Percentiles rank a stretch among this genome's conserved stretches.
These are phyloP conservation scores for Tiaroga cobitis DNA, from an alignment of 2,797 vertebrate species.

Conservation along the genomic window DNA sequence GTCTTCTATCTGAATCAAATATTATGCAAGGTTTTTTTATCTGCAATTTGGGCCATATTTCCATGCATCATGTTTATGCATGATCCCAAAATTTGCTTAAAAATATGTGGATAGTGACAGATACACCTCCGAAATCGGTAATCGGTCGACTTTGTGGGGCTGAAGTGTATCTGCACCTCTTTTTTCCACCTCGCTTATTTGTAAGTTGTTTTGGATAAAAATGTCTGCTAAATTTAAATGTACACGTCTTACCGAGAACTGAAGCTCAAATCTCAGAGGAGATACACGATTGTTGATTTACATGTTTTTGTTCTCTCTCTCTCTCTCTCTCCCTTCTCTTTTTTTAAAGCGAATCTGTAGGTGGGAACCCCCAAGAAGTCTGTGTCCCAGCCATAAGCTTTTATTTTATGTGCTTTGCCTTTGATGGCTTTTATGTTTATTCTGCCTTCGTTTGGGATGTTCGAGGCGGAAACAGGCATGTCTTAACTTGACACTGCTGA, in stretches of 20 bases:
- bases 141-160: not conserved
- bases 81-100: not conserved
- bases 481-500: slow-evolving; percentile 62
- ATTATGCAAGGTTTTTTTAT: not conserved
- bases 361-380: slow-evolving; percentile 55
- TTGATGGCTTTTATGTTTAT: slow-evolving; percentile 68
- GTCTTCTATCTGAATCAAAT: not conserved
- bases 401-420: slow-evolving; percentile 62
- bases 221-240: not conserved
- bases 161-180: slow-evolving; percentile 12
- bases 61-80: not conserved
- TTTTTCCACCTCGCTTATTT: not conserved
- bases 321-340: not conserved
- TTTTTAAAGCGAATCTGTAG: slow-evolving; percentile 25
- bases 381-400: slow-evolving; percentile 54
- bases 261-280: slow-evolving; percentile 33
- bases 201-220: not conserved
- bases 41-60: not conserved
- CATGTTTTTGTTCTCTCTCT: slow-evolving; percentile 4
- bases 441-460: slow-evolving; percentile 60
- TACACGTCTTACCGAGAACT: slow-evolving; percentile 12
- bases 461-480: slow-evolving; percentile 68
- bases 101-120: not conserved
- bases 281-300: slow-evolving; percentile 8
- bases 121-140: not conserved